These are phyloP conservation scores for Plectus sambesii DNA, from an alignment of 1,140 invertebrate species.

Conservation along the genomic window DNA sequence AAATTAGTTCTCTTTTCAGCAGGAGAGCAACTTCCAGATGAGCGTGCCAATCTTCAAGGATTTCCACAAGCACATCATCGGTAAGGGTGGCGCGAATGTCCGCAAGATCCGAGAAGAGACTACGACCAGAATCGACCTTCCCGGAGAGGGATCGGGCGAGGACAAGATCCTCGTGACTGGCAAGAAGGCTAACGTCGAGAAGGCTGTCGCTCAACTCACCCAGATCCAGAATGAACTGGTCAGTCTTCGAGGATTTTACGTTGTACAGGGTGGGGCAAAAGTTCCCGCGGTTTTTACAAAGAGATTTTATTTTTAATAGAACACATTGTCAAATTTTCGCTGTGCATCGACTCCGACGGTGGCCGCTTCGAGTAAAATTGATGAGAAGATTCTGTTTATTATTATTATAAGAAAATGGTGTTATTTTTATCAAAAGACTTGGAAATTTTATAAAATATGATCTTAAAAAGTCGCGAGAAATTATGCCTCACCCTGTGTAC, in stretches of 20 bases:
- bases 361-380: too few relatives aligned
- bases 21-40: conserved; percentile 66
- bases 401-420: too few relatives aligned
- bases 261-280: too few relatives aligned
- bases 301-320: conserved; percentile 1
- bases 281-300: too few relatives aligned
- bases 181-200: conserved; percentile 72
- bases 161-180: conserved; percentile 86
- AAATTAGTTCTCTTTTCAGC: too few relatives aligned
- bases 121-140: conserved; percentile 82
- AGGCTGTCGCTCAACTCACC: conserved; percentile 60
- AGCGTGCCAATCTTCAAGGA: conserved; percentile 91
- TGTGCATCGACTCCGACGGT: too few relatives aligned
- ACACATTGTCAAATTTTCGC: conserved; percentile 3
- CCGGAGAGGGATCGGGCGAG: conserved; percentile 68
- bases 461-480: too few relatives aligned
- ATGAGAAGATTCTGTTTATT: too few relatives aligned
- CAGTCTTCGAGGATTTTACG: conserved; percentile 53
- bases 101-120: conserved; percentile 92
- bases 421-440: too few relatives aligned
- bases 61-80: conserved; percentile 92
- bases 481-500: too few relatives aligned
- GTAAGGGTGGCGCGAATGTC: conserved; percentile 80
- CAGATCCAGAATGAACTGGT: conserved; percentile 82
- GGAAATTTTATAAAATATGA: too few relatives aligned